Evolutionary conservation across 2,113 vertebrate species (phyloP).

Genomic region (Dasyurus viverrinus): DNA sequence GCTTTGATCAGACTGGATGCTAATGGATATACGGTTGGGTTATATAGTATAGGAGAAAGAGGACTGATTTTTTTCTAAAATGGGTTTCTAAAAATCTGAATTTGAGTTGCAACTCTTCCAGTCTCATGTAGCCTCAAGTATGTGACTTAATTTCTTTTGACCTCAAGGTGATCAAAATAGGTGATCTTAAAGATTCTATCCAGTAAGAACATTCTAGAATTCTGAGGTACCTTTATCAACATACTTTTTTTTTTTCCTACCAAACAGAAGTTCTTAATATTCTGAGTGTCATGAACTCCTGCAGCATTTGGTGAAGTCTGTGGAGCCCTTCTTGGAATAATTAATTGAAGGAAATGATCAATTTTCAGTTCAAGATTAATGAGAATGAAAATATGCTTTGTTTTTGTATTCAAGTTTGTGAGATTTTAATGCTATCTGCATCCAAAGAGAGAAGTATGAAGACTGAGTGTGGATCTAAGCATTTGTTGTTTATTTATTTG

Average conservation of each 20-base stretch:
- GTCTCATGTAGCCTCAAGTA: too few relatives aligned
- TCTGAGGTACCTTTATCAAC: not conserved
- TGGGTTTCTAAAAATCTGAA: not conserved
- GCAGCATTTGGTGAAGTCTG: not conserved
- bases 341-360: not conserved
- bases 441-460: too few relatives aligned
- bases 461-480: too few relatives aligned
- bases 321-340: not conserved
- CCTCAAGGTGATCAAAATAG: not conserved
- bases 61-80: too few relatives aligned
- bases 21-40: not conserved
- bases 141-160: not conserved
- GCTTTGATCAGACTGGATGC: not conserved
- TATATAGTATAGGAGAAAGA: not conserved
- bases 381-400: not conserved
- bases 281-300: not conserved
- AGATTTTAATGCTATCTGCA: not conserved
- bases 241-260: not conserved
- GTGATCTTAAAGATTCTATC: not conserved
- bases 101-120: not conserved
- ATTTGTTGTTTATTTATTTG: too few relatives aligned
- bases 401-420: not conserved
- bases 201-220: not conserved
- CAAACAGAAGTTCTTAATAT: not conserved
- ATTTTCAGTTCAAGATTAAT: not conserved